Percentiles rank a stretch among this genome's conserved stretches.
Evolutionary conservation across 2,113 vertebrate genomes (phyloP).

Genomic region (Rhegmatorhina hoffmannsi): DNA sequence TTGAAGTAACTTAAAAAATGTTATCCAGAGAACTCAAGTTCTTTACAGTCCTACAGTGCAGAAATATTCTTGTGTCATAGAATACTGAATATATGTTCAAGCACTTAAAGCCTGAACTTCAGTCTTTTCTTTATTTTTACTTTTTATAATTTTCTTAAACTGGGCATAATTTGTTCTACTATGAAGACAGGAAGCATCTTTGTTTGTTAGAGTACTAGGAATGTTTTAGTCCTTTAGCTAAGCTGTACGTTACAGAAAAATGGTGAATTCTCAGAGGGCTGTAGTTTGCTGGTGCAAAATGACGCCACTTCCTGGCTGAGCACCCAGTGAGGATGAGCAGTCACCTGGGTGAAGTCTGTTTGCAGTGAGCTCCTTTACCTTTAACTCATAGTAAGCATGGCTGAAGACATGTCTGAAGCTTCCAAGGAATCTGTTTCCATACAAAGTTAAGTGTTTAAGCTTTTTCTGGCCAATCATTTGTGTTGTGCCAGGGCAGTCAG

Average conservation of each 20-base stretch:
- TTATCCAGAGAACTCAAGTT: neutral
- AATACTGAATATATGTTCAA: neutral
- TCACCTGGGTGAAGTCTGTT: neutral
- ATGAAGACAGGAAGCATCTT: neutral
- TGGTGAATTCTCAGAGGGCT: neutral
- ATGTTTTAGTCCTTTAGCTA: neutral
- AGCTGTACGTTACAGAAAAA: neutral
- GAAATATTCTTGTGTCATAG: neutral
- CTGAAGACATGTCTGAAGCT: neutral
- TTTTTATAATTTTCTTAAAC: neutral
- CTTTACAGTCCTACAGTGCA: neutral
- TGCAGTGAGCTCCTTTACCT: neutral
- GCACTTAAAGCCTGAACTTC: neutral
- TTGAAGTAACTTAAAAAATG: neutral
- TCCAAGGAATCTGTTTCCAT: neutral
- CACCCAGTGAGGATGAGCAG: rapidly evolving
- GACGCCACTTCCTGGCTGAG: neutral
- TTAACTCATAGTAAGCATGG: neutral
- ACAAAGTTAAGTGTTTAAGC: neutral
- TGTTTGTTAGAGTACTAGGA: neutral
- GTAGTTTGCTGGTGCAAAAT: neutral
- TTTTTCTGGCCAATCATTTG: neutral
- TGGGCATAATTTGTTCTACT: neutral
- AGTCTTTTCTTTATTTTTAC: neutral
- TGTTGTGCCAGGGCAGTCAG: neutral